Percentiles rank a stretch among this genome's conserved stretches.
These are phyloP conservation scores for Camponotus fellah DNA, from an alignment of 2,888 invertebrate genomes.

Conservation along the genomic window DNA sequence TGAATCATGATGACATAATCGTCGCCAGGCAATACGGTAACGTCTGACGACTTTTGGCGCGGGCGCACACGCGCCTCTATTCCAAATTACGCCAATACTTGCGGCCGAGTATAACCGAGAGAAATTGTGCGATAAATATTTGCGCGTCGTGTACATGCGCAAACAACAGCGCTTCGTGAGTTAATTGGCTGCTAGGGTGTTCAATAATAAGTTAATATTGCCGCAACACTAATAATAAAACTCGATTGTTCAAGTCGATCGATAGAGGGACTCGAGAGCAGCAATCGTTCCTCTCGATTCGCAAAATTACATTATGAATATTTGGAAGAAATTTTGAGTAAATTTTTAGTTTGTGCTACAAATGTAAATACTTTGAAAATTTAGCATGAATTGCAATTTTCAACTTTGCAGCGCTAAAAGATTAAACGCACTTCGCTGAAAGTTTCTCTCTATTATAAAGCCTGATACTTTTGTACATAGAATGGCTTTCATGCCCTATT, in stretches of 20 bases:
- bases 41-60: constrained; percentile 25
- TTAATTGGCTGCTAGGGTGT: constrained; percentile 34
- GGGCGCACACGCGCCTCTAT: constrained; percentile 16
- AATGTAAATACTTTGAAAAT: not conserved
- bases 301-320: not conserved
- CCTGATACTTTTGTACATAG: constrained; percentile 41
- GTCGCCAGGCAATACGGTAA: constrained; percentile 31
- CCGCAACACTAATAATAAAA: constrained; percentile 18
- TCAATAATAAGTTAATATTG: constrained; percentile 42
- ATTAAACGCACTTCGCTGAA: not conserved
- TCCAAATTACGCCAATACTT: constrained; percentile 51
- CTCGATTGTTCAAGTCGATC: not conserved
- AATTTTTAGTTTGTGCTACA: not conserved
- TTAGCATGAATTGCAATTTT: not conserved
- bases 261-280: not conserved
- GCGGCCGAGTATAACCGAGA: constrained; percentile 48
- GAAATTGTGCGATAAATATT: constrained; percentile 50
- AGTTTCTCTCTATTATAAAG: constrained; percentile 27
- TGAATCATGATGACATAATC: constrained; percentile 48
- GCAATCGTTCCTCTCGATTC: not conserved
- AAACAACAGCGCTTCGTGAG: constrained; percentile 2
- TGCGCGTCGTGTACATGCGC: constrained; percentile 13
- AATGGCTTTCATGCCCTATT: constrained; percentile 23
- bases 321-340: not conserved
- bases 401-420: not conserved